These are phyloP conservation scores for Megaceryle alcyon DNA, from an alignment of 2,797 vertebrate genomes.

Conservation along the genomic window DNA sequence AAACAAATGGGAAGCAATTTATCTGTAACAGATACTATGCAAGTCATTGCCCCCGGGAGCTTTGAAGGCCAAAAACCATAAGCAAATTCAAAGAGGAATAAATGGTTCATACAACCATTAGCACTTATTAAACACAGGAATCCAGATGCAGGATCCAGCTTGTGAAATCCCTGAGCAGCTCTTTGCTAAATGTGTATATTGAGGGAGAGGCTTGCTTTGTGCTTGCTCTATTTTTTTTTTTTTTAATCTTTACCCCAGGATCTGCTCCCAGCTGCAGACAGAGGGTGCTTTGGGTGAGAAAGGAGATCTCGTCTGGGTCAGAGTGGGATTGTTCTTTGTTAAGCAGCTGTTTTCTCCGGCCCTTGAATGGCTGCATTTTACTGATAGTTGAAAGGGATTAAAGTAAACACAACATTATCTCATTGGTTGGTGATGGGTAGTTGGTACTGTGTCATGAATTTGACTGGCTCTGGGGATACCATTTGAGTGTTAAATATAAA, in stretches of 20 bases:
- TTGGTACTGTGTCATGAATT: background rate
- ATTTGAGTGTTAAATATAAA: background rate
- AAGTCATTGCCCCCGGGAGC: background rate
- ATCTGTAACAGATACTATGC: background rate
- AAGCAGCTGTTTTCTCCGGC: background rate
- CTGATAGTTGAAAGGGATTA: background rate
- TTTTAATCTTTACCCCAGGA: background rate
- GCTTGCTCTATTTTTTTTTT: background rate
- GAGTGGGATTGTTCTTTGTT: background rate
- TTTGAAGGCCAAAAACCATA: background rate
- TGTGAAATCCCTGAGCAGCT: background rate
- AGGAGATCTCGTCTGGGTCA: background rate
- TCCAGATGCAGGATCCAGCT: accelerated
- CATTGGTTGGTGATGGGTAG: background rate
- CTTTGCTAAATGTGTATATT: background rate
- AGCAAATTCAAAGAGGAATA: background rate
- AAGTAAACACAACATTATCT: background rate
- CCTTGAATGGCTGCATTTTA: background rate
- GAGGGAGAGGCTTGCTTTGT: background rate
- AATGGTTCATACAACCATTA: background rate
- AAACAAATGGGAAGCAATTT: background rate
- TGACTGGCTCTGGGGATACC: background rate
- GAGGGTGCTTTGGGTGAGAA: background rate
- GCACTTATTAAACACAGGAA: background rate
- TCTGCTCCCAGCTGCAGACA: background rate